Evolutionary conservation across 2,797 vertebrate species (phyloP), one percentile per base, ranked within the genome.

Genomic region (Crenichthys baileyi): DNA sequence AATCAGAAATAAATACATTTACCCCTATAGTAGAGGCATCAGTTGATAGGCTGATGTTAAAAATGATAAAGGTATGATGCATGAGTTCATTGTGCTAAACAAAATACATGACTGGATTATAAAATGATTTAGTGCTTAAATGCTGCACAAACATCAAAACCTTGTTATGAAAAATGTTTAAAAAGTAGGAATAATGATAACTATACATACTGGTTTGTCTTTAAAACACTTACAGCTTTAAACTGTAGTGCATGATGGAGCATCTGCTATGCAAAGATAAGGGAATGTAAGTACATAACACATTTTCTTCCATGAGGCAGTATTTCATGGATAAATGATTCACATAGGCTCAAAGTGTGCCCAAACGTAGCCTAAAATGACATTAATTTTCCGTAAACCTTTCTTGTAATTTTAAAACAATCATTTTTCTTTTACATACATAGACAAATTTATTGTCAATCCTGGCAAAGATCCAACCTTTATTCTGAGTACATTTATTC

Each of bases 221-320:
- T 72, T 46, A 80, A 80, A 86, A 70, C 74, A 60, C 16, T 76
- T 29, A 26, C 31, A 65, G 39, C n/a, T 24, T 36, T 60, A n/a
- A 39, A 70, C 24, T 0, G 71, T 48, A 73, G 68, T 67, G 55
- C 46, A 77, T 74, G 22, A 29, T 76, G 72, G 16, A 70, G 63
- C 39, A 77, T 63, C 75, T 67, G 31, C 7, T 15, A 78, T 78
- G 55, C 29, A 58, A 31, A 48, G 63, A 81, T 80, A 75, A 88
- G 76, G 63, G 36, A 48, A 80, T 89, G 67, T 82, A 82, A 87
- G 83, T 84, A 76, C 77, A 81, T 71, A 81, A 73, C 73, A 73
- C 77, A 77, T 86, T 80, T 63, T 16, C 70, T 72, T 55, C 70
- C 31, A 74, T 46, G 55, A 55, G 51, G 31, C 29, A 75, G 26